phyloP scores from a whole-genome alignment of 2,888 invertebrate genomes.

The Eilema depressum region DNA sequence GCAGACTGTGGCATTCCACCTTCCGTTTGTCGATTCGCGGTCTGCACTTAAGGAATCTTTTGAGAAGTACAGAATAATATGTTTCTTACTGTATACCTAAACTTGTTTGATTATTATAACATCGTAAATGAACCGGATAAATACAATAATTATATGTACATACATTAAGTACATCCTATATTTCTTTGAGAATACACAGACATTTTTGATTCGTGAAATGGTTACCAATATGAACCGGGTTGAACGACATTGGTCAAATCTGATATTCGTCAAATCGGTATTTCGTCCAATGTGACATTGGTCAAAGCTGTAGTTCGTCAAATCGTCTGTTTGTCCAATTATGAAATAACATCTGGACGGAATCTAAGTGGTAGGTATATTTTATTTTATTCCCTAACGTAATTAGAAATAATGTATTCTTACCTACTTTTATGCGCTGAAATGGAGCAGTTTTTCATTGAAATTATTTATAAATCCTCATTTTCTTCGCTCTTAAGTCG shows the following conservation, averaged over 20 bases:
- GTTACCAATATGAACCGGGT: not conserved
- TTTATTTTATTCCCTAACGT: not conserved
- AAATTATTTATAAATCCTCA: not conserved
- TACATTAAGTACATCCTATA: not conserved
- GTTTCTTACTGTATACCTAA: not conserved
- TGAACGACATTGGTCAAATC: no score
- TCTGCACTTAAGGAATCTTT: not conserved
- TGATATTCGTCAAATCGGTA: no score
- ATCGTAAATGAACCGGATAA: not conserved
- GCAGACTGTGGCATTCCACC: not conserved
- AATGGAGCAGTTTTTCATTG: not conserved
- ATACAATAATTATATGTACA: not conserved
- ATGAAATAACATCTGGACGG: not conserved
- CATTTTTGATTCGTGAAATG: not conserved
- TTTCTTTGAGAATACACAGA: not conserved
- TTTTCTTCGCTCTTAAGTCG: not conserved
- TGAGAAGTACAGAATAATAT: not conserved
- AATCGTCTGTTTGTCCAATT: no score
- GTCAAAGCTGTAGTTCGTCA: no score
- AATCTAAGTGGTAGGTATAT: not conserved
- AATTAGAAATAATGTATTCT: not conserved
- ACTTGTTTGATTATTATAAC: not conserved
- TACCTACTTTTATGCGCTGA: not conserved
- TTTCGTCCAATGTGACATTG: no score
- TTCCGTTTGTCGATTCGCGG: not conserved